Percentiles rank a stretch among this genome's conserved stretches.
Evolutionary conservation across 1,140 invertebrate genomes (phyloP).

Genomic region (Lerema accius): DNA sequence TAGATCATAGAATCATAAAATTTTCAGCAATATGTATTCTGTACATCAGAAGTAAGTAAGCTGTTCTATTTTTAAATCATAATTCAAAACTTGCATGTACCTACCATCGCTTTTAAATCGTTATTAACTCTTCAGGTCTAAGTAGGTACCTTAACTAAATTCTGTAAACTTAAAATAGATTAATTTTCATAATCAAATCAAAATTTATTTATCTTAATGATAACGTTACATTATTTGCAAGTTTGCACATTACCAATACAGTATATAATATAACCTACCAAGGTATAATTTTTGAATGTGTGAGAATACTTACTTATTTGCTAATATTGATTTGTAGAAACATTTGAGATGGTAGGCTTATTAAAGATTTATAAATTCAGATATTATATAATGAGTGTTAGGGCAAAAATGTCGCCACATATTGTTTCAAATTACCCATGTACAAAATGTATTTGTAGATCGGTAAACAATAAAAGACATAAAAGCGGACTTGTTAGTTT

Average conservation of each 20-base stretch:
- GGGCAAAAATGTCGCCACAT: constrained; percentile 55
- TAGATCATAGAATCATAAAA: too few relatives aligned
- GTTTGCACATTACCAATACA: too few relatives aligned
- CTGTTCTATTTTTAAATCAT: too few relatives aligned
- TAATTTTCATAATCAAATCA: not conserved
- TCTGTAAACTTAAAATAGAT: not conserved
- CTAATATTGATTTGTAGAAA: constrained; percentile 10
- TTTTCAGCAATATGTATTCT: too few relatives aligned
- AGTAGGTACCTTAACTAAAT: too few relatives aligned
- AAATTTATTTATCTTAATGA: not conserved
- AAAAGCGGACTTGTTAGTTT: not conserved
- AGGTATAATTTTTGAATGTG: not conserved
- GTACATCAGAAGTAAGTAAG: too few relatives aligned
- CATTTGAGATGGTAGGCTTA: constrained; percentile 26
- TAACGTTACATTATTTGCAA: not conserved
- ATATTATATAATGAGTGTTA: constrained; percentile 64
- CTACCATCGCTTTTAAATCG: too few relatives aligned
- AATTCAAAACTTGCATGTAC: too few relatives aligned
- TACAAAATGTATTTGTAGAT: constrained; percentile 76
- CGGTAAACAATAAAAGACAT: constrained; percentile 60
- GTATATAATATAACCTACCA: too few relatives aligned
- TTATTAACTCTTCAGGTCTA: too few relatives aligned
- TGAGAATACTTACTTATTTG: constrained; percentile 3
- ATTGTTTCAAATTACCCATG: constrained; percentile 66
- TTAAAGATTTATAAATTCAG: constrained; percentile 46